Evolutionary conservation across 2,797 vertebrate genomes (phyloP), one percentile per base, ranked within the genome.

Genomic region (Diceros bicornis): DNA sequence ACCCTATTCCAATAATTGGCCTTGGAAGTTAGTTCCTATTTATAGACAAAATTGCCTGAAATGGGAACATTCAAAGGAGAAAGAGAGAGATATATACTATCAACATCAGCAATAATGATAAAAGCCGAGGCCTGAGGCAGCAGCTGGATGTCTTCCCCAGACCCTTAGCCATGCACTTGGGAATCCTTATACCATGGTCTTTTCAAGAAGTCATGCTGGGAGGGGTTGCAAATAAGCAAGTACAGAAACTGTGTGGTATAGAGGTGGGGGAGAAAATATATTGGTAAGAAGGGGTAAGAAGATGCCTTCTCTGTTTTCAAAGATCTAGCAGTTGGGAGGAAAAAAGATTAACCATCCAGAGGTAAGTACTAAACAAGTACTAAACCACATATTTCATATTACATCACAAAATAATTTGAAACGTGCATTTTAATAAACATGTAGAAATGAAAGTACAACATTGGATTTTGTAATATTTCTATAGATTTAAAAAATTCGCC

Each of bases 1-100:
- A 82, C 2, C 14, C 7, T 62, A 13, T 12, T 71, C 61, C 47
- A 50, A 55, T 64, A 7, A 82, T 1, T 75, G 68, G 1, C 5
- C 71, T 25, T 81, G 25, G 16, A 74, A 94, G 14, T 32, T 61
- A 64, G 14, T 37, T 83, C 55, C 13, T 52, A 77, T 77, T 94
- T 41, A 52, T 34, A 72, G 7, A 97, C 32, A 84, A 94, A 96
- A 68, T 13, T 21, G 10, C 14, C 57, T 86, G 68, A 89, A 72
- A 86, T 55, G 71, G 23, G 20, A 72, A 47, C 37, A 83, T 79
- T 66, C 6, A 81, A 75, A 41, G 13, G 37, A 74, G 27, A 66
- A 69, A 34, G 3, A 74, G 55, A n/a, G 32, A 61, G 14, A 61
- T 1, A 27, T 1, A 27, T 6, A 13, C 7, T 10, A n/a, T 34